These are phyloP conservation scores for Spodoptera frugiperda DNA, from an alignment of 1,140 invertebrate species.

Conservation along the genomic window DNA sequence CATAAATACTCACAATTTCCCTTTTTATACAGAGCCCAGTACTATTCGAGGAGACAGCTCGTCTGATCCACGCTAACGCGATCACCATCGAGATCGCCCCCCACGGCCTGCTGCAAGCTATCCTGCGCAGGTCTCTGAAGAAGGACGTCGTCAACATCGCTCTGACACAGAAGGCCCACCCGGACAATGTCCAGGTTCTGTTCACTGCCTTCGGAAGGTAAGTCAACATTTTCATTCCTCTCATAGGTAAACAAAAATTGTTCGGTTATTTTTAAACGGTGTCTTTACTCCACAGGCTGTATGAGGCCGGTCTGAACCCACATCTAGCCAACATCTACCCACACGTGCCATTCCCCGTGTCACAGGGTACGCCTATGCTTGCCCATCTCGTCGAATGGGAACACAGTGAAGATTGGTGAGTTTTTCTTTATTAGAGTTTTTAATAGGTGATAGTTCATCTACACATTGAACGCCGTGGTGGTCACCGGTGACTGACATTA, in stretches of 20 bases:
- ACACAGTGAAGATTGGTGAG: constrained; percentile 92
- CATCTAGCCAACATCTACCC: constrained; percentile 87
- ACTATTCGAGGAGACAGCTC: constrained; percentile 93
- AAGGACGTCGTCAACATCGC: constrained; percentile 90
- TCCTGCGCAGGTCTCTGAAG: constrained; percentile 88
- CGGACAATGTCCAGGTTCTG: constrained; percentile 91
- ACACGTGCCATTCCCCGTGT: constrained; percentile 91
- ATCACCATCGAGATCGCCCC: constrained; percentile 94
- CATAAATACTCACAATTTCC: too few relatives aligned
- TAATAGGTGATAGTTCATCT: too few relatives aligned
- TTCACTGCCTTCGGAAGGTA: constrained; percentile 91
- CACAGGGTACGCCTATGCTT: constrained; percentile 92
- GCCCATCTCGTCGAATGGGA: constrained; percentile 95
- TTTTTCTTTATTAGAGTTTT: constrained; percentile 33
- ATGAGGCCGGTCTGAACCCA: constrained; percentile 81
- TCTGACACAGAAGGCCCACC: constrained; percentile 91
- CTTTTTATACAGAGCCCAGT: constrained; percentile 88
- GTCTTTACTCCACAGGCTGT: constrained; percentile 69
- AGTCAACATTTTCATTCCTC: constrained; percentile 60
- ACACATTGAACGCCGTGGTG: too few relatives aligned
- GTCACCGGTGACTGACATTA: too few relatives aligned
- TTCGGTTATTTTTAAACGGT: neutral
- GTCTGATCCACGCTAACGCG: constrained; percentile 92
- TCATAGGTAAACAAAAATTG: neutral
- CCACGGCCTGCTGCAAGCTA: constrained; percentile 91